These are phyloP conservation scores for Ptyas mucosa DNA, from an alignment of 2,113 vertebrate species.

Conservation along the genomic window DNA sequence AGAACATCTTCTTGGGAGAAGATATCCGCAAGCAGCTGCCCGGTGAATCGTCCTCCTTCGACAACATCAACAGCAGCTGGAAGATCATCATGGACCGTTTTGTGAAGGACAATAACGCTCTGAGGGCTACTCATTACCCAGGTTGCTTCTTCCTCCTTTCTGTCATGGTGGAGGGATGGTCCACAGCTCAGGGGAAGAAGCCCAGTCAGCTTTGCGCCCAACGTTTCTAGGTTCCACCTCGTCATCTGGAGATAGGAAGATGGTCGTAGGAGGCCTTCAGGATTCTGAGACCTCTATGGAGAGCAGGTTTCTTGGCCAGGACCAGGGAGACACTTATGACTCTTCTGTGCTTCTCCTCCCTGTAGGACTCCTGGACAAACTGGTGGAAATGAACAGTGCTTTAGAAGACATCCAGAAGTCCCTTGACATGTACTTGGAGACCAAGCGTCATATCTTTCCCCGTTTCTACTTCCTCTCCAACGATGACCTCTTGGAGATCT, in stretches of 20 bases:
- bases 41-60: slow-evolving; percentile 77
- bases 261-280: too few relatives aligned
- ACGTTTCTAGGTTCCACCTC: background rate
- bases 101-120: slow-evolving; percentile 73
- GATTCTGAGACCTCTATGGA: background rate
- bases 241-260: background rate
- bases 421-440: slow-evolving; percentile 85
- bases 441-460: slow-evolving; percentile 85
- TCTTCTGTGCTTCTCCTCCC: background rate
- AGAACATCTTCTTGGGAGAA: slow-evolving; percentile 89
- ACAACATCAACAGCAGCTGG: slow-evolving; percentile 77
- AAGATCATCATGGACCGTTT: slow-evolving; percentile 77
- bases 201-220: background rate
- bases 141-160: slow-evolving; percentile 54
- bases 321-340: background rate
- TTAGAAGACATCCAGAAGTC: slow-evolving; percentile 87
- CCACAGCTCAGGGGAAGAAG: background rate
- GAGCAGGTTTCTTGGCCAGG: background rate
- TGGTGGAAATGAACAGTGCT: slow-evolving; percentile 74
- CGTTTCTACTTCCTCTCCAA: slow-evolving; percentile 90
- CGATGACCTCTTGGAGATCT: slow-evolving; percentile 84
- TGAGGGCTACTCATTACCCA: slow-evolving; percentile 78
- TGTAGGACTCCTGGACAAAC: slow-evolving; percentile 74
- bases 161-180: fast-evolving
- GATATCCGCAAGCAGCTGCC: slow-evolving; percentile 86